phyloP scores from a whole-genome alignment of 2,888 invertebrate species.

The Andrena camellia region DNA sequence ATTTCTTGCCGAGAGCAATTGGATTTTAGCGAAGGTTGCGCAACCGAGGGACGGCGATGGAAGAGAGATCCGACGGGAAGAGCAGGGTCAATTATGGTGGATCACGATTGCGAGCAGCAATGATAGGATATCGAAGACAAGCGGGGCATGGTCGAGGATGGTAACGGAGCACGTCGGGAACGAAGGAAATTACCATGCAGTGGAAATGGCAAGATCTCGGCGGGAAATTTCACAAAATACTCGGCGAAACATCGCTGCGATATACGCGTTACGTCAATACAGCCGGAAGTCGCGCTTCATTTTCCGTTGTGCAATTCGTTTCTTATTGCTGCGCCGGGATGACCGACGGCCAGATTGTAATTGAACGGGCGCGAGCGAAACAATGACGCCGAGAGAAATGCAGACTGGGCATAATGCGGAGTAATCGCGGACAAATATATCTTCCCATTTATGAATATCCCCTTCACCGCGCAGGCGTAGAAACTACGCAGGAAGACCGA shows the following conservation, averaged over 20 bases:
- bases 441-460: background rate
- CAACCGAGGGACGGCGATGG: background rate
- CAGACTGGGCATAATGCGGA: background rate
- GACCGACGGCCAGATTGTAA: slow-evolving; percentile 13
- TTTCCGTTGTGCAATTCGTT: slow-evolving; percentile 44
- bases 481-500: slow-evolving; percentile 8
- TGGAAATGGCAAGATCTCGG: slow-evolving; percentile 20
- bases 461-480: background rate
- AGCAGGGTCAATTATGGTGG: background rate
- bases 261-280: slow-evolving; percentile 32
- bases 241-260: slow-evolving; percentile 21
- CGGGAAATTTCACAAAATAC: slow-evolving; percentile 44
- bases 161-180: slow-evolving; percentile 6
- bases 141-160: background rate
- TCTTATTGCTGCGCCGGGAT: slow-evolving; percentile 25
- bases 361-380: background rate
- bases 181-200: background rate
- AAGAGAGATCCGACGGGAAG: background rate
- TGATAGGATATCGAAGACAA: background rate
- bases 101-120: background rate
- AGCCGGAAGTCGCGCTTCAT: slow-evolving; percentile 47
- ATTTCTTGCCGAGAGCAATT: slow-evolving; percentile 3
- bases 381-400: background rate
- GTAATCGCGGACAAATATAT: background rate
- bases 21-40: slow-evolving; percentile 7